phyloP scores from a whole-genome alignment of 2,113 vertebrate genomes.

The Dipodomys stephensi region DNA sequence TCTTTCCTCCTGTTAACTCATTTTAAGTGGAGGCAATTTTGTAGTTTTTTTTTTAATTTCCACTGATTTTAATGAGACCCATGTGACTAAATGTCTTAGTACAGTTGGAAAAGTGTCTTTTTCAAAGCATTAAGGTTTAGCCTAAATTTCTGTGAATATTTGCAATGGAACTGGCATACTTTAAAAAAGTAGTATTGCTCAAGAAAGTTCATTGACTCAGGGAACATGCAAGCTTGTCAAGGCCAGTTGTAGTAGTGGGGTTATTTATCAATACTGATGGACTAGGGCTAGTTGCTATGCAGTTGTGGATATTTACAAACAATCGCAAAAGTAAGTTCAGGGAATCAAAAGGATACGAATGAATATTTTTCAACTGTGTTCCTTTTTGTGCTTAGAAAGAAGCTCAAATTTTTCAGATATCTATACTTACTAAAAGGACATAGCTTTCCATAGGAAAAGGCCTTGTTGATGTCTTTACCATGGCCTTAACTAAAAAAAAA shows the following conservation, averaged over 20 bases:
- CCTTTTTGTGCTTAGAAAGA: background rate
- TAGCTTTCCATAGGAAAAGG: background rate
- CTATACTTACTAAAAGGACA: background rate
- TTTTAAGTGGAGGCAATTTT: slow-evolving; percentile 27
- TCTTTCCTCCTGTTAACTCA: slow-evolving; percentile 65
- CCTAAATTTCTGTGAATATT: slow-evolving; percentile 54
- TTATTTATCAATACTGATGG: background rate
- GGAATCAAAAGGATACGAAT: background rate
- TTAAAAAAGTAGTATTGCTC: background rate
- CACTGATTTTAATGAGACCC: slow-evolving; percentile 64
- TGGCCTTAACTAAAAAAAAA: slow-evolving; percentile 38
- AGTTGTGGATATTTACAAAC: background rate
- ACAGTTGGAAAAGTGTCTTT: slow-evolving; percentile 37
- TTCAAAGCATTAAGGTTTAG: slow-evolving; percentile 39
- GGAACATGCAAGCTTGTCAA: background rate
- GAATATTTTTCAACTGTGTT: background rate
- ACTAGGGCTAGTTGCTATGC: background rate
- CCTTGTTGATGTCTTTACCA: background rate
- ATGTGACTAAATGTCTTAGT: slow-evolving; percentile 51
- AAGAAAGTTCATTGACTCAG: background rate
- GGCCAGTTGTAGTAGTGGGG: background rate
- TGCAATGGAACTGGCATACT: slow-evolving; percentile 6
- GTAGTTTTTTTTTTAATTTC: background rate
- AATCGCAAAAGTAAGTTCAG: background rate
- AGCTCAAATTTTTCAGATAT: slow-evolving; percentile 18